Base-by-base conservation (phyloP, 1,140 invertebrate genomes). In the Diorhabda elongata region DNA sequence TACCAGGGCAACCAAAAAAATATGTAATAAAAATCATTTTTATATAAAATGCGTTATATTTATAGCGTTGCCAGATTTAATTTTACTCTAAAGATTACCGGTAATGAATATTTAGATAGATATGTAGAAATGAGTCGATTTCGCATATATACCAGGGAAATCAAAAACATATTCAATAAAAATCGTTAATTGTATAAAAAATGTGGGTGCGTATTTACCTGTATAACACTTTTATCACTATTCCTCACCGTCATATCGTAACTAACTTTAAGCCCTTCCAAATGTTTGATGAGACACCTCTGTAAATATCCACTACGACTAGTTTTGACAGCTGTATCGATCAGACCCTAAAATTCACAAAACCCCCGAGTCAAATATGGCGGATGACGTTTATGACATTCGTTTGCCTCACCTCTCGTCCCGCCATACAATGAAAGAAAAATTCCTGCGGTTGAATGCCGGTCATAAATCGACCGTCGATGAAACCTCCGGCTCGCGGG, bases 381-480 rank as follows among this genome's bases (percentile, higher is more conserved):
- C 26, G 26, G 26, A 26, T 26, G 26, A 26, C 26, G 26, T 26
- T 26, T 26, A 26, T 26, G 26, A 26, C 26, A 26, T 26, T 26
- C 26, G 26, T 60, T 41, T 6, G 8, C 71, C 72, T 72, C 79
- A 89, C 90, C 88, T 99, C 98, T 82, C 98, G 88, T 70, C 98
- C 98, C 64, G 98, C 98, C 97, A 99, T 99, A 80, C 97, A 99
- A 87, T 99, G 97, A 82, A 98, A 99, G 83, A 98, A 99, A 79
- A 98, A 98, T 80, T 99, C 97, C 83, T 98, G 96, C 0, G 97
- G 96, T 77, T 94, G 89, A 71, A 99, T 96, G 65, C 98, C 98
- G 1, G 97, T 99, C 87, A 99, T 91, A 77, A 99, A 99, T 44
- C 98, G 85, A 3, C 95, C 93, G 75, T 93, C 92, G 52, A 99